Conservation (phyloP, 1,140 invertebrate genomes). For the Delia radicum region DNA sequence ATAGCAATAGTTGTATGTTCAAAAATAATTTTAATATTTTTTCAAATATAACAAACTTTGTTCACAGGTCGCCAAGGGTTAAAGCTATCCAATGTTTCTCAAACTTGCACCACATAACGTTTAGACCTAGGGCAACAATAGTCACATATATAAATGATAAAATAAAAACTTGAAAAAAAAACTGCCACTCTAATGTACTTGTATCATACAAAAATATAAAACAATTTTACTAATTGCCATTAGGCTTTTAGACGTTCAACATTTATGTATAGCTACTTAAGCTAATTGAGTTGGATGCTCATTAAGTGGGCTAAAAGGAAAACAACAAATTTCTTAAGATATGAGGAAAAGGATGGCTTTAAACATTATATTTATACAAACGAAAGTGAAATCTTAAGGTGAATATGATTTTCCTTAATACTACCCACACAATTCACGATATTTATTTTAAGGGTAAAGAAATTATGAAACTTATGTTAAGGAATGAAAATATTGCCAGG, state of each 20-base stretch:
- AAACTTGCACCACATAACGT: too few species aligned
- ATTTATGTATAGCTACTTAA: constrained; percentile 14
- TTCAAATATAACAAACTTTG: too few species aligned
- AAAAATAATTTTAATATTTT: background rate
- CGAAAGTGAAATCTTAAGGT: too few species aligned
- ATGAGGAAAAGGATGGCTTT: background rate
- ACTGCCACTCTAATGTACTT: background rate
- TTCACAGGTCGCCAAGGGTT: too few species aligned
- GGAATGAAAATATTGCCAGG: background rate
- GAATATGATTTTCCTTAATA: background rate
- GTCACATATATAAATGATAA: too few species aligned
- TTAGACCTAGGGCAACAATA: too few species aligned
- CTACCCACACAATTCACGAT: background rate
- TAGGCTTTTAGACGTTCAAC: constrained; percentile 15
- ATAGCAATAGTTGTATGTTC: background rate
- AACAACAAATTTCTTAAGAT: background rate
- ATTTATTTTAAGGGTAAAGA: background rate
- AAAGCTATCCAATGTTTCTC: too few species aligned
- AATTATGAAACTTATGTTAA: background rate
- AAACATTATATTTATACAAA: background rate
- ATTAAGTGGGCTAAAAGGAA: constrained; percentile 15
- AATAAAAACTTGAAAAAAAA: background rate
- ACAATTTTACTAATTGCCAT: constrained; percentile 29
- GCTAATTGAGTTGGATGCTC: constrained; percentile 28
- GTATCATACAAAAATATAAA: constrained; percentile 21